Evolutionary conservation across 2,113 vertebrate species (phyloP).

Genomic region (Pongo abelii): DNA sequence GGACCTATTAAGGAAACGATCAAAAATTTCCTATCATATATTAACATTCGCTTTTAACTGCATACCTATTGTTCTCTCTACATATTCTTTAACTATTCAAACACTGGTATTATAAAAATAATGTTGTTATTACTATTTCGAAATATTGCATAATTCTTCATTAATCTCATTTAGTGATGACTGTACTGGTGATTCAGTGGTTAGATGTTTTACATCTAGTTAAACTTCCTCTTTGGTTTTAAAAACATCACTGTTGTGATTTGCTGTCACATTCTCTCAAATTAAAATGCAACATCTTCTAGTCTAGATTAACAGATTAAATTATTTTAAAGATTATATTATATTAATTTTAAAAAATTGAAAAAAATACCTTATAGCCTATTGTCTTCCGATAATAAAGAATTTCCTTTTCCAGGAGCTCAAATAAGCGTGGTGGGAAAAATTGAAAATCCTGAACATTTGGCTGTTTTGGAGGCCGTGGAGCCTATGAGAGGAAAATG

Average conservation of each 20-base stretch:
- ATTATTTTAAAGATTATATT: constrained; percentile 11
- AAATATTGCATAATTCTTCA: constrained; percentile 26
- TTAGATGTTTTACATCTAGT: constrained; percentile 12
- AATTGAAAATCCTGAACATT: constrained; percentile 95
- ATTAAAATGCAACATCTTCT: constrained; percentile 31
- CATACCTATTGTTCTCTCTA: not conserved
- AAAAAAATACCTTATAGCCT: constrained; percentile 89
- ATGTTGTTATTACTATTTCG: not conserved
- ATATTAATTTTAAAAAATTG: constrained; percentile 23
- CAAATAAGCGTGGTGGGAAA: constrained; percentile 92
- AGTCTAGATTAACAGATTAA: not conserved
- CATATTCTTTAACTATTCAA: not conserved
- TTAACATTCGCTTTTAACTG: constrained; percentile 29
- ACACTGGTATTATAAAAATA: constrained; percentile 12
- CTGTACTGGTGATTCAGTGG: not conserved
- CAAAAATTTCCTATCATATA: not conserved
- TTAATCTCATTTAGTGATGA: constrained; percentile 13
- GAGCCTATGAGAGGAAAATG: constrained; percentile 83
- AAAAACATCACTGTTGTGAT: constrained; percentile 29
- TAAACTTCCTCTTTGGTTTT: constrained; percentile 37
- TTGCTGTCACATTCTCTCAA: constrained; percentile 29
- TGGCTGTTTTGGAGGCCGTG: constrained; percentile 92
- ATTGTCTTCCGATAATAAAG: constrained; percentile 93
- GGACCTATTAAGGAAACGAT: not conserved
- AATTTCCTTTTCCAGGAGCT: constrained; percentile 93